Evolutionary conservation across 2,797 vertebrate species (phyloP).

Genomic region (Parotocinclus haroldoi): DNA sequence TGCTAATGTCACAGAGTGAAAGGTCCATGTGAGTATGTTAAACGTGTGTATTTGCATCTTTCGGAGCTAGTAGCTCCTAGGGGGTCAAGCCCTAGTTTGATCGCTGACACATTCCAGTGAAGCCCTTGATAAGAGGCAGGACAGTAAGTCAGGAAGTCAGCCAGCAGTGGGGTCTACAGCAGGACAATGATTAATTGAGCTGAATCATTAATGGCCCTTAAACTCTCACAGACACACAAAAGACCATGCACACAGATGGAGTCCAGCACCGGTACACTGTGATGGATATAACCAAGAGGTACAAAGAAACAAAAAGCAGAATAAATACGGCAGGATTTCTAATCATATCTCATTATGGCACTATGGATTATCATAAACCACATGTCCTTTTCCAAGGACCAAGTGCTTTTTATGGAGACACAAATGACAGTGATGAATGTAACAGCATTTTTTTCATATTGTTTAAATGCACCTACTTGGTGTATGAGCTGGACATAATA

Average conservation of each 20-base stretch:
- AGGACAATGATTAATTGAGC: constrained; percentile 50
- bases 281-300: constrained; percentile 13
- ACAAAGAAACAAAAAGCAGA: constrained; percentile 11
- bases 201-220: constrained; percentile 42
- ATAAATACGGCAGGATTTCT: constrained; percentile 3
- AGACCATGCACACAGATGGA: constrained; percentile 24
- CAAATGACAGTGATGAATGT: constrained; percentile 13
- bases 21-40: constrained; percentile 2
- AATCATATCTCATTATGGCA: constrained; percentile 5
- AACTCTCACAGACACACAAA: constrained; percentile 29
- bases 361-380: constrained; percentile 8
- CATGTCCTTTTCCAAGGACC: not conserved
- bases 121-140: constrained; percentile 50
- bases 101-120: constrained; percentile 49
- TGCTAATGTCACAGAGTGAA: constrained; percentile 13
- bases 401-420: constrained; percentile 2
- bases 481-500: constrained; percentile 21
- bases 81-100: constrained; percentile 30
- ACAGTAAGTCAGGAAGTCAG: constrained; percentile 46
- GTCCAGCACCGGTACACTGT: constrained; percentile 21
- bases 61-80: constrained; percentile 2
- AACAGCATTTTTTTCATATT: constrained; percentile 4
- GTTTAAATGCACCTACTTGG: not conserved
- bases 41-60: constrained; percentile 14
- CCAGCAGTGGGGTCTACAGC: constrained; percentile 43